Conservation (phyloP, 1,140 invertebrate species). For the Diabrotica virgifera region DNA sequence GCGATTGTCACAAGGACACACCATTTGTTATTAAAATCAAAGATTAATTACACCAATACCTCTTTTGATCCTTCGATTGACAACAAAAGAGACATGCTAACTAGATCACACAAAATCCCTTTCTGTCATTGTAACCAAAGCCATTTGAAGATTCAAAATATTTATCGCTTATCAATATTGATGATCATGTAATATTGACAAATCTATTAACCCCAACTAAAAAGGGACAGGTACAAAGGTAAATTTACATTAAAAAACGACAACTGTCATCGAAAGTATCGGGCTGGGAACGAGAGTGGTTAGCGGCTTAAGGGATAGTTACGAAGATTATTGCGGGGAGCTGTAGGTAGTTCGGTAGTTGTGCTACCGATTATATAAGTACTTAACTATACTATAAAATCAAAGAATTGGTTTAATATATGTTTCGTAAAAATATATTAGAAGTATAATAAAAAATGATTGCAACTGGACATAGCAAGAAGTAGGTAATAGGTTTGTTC, state of each 20-base stretch:
- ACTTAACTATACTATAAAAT: too few relatives aligned
- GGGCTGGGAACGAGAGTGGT: not conserved
- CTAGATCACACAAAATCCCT: conserved; percentile 28
- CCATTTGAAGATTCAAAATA: conserved; percentile 37
- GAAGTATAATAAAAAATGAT: too few relatives aligned
- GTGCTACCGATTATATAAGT: too few relatives aligned
- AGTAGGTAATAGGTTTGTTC: too few relatives aligned
- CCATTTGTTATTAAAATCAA: not conserved
- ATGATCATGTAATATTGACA: conserved; percentile 37
- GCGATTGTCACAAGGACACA: not conserved
- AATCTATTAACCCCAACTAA: conserved; percentile 29
- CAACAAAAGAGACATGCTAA: conserved; percentile 27
- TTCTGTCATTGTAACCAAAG: conserved; percentile 20
- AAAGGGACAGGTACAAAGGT: not conserved
- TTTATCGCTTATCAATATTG: conserved; percentile 39
- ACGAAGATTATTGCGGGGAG: too few relatives aligned
- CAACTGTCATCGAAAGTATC: conserved; percentile 8
- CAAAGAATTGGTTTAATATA: too few relatives aligned
- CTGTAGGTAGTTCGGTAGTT: too few relatives aligned
- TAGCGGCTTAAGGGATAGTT: too few relatives aligned
- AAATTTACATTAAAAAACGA: conserved; percentile 20
- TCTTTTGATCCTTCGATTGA: not conserved
- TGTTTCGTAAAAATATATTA: too few relatives aligned
- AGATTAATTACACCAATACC: conserved; percentile 2
- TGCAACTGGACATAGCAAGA: too few relatives aligned